Conservation (phyloP, 2,113 vertebrate genomes). For the Campylomormyrus numenius region DNA sequence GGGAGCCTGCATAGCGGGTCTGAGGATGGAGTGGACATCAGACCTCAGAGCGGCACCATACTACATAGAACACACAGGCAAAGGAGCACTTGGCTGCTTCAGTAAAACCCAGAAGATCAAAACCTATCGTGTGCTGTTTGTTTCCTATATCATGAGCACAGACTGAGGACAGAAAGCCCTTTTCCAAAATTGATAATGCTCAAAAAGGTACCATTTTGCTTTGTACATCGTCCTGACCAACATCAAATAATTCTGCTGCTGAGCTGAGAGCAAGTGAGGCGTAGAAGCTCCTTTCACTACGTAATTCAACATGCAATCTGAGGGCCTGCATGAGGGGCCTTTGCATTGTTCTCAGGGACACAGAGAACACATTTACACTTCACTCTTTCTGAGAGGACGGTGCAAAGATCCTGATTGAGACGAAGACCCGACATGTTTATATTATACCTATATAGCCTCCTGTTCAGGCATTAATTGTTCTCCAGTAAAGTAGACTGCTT, state of each 20-base stretch:
- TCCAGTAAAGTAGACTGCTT: neutral
- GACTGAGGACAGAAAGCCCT: neutral
- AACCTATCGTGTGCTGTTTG: neutral
- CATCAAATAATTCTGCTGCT: neutral
- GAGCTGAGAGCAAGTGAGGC: neutral
- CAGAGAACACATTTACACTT: neutral
- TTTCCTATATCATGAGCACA: neutral
- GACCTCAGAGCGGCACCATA: neutral
- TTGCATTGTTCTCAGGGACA: neutral
- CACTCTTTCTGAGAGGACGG: neutral
- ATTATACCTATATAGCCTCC: neutral
- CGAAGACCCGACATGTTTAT: neutral
- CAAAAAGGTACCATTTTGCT: neutral
- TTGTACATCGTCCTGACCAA: neutral
- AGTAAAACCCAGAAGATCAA: neutral
- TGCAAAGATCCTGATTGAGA: neutral
- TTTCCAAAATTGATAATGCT: neutral
- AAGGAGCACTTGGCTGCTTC: neutral
- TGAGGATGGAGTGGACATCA: neutral
- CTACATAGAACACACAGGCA: neutral
- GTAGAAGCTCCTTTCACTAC: constrained; percentile 7
- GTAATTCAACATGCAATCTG: constrained; percentile 4
- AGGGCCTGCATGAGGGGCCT: neutral
- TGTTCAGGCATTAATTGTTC: neutral
- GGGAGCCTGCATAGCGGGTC: neutral